phyloP scores from a whole-genome alignment of 2,113 vertebrate species.

The Clarias gariepinus region DNA sequence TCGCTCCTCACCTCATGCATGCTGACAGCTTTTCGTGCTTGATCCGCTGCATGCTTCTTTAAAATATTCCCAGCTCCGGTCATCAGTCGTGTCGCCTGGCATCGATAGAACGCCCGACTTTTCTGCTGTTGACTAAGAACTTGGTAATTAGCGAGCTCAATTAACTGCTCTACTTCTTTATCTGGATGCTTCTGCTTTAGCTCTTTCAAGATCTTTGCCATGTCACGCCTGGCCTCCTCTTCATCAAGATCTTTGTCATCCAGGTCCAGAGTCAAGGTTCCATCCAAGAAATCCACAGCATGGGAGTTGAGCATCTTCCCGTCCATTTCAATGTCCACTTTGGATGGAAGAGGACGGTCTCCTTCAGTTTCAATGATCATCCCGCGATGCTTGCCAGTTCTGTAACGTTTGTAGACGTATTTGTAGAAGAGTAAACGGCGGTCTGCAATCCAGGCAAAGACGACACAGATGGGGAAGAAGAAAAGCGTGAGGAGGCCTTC shows the following conservation, averaged over 20 bases:
- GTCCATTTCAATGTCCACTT: slow-evolving; percentile 98
- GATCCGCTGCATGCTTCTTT: slow-evolving; percentile 96
- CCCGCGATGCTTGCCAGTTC: slow-evolving; percentile 92
- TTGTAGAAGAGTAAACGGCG: slow-evolving; percentile 97
- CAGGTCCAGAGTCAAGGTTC: slow-evolving; percentile 86
- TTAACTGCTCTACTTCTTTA: slow-evolving; percentile 96
- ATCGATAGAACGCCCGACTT: slow-evolving; percentile 96
- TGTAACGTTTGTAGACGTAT: slow-evolving; percentile 96
- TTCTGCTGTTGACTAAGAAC: slow-evolving; percentile 99
- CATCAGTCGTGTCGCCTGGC: slow-evolving; percentile 97
- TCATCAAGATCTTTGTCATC: slow-evolving; percentile 95
- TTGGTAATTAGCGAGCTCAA: slow-evolving; percentile 98
- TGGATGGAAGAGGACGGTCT: slow-evolving; percentile 86
- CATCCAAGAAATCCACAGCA: slow-evolving; percentile 93
- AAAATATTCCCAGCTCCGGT: slow-evolving; percentile 96
- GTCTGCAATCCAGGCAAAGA: slow-evolving; percentile 96
- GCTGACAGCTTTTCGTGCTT: slow-evolving; percentile 95
- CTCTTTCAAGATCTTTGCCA: slow-evolving; percentile 97
- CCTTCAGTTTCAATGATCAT: slow-evolving; percentile 98
- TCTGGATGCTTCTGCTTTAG: slow-evolving; percentile 98
- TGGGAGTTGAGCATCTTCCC: slow-evolving; percentile 97
- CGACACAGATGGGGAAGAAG: slow-evolving; percentile 97
- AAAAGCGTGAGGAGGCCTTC: slow-evolving; percentile 95
- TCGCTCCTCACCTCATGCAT: slow-evolving; percentile 94
- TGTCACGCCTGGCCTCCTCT: slow-evolving; percentile 94